phyloP scores from a whole-genome alignment of 2,888 invertebrate species.

The Cactoblastis cactorum region DNA sequence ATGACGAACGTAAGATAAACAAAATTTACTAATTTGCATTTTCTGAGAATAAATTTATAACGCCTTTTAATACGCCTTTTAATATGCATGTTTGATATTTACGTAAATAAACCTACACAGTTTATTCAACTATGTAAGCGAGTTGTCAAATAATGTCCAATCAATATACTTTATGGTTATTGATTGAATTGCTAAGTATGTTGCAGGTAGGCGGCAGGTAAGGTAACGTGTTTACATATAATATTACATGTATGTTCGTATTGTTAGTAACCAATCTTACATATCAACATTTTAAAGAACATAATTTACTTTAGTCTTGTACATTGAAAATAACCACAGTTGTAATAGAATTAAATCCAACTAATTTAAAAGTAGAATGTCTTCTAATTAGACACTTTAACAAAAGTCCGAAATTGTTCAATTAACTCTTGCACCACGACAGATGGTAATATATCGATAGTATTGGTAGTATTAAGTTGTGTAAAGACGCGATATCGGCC shows the following conservation, averaged over 20 bases:
- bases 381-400: conserved; percentile 5
- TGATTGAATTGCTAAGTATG: conserved; percentile 5
- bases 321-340: too few species aligned
- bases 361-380: too few species aligned
- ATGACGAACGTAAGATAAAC: too few species aligned
- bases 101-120: not conserved
- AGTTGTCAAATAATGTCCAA: conserved; percentile 7
- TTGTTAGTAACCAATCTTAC: too few species aligned
- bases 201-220: not conserved
- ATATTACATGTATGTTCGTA: not conserved
- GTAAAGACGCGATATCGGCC: conserved; percentile 49
- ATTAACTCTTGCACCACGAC: conserved; percentile 25
- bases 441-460: conserved; percentile 57
- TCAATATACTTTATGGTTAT: conserved; percentile 10
- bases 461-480: conserved; percentile 65
- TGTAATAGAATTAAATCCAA: not conserved
- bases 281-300: too few species aligned
- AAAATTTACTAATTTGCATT: too few species aligned
- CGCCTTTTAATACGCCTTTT: not conserved
- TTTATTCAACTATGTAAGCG: not conserved
- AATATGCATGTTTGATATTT: not conserved
- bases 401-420: conserved; percentile 10
- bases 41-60: not conserved
- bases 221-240: not conserved
- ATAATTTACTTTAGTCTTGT: too few species aligned